Conservation (phyloP, 2,113 vertebrate species). For the Oplegnathus fasciatus region DNA sequence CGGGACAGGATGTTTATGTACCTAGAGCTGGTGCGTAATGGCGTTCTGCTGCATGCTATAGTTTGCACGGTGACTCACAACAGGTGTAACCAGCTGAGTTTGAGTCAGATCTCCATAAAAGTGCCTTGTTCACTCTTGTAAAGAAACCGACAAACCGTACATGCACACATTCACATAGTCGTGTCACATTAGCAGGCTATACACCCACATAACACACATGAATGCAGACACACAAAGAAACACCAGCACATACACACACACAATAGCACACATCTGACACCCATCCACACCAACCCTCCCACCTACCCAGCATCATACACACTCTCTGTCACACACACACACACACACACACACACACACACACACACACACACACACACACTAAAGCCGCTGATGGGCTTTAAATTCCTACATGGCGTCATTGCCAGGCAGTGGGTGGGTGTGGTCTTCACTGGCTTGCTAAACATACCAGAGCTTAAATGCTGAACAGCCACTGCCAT, state of each 20-base stretch:
- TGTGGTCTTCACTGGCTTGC: slow-evolving; percentile 66
- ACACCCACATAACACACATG: slow-evolving; percentile 19
- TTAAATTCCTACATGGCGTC: slow-evolving; percentile 49
- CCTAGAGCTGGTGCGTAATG: neutral
- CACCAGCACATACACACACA: neutral
- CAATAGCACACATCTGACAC: slow-evolving; percentile 17
- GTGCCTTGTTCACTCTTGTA: neutral
- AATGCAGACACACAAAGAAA: slow-evolving; percentile 24
- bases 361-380: slow-evolving; percentile 21
- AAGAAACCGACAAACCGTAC: neutral
- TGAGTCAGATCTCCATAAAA: slow-evolving; percentile 38
- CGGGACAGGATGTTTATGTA: slow-evolving; percentile 16
- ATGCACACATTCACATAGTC: neutral
- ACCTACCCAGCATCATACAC: neutral
- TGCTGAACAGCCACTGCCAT: slow-evolving; percentile 40
- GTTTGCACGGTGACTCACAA: slow-evolving; percentile 60
- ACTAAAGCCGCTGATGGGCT: slow-evolving; percentile 44
- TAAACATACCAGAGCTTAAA: slow-evolving; percentile 74
- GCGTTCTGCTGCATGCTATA: neutral
- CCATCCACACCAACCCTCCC: neutral
- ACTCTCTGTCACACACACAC: slow-evolving; percentile 17
- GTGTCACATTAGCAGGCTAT: neutral
- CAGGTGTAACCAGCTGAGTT: neutral
- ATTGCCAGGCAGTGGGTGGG: slow-evolving; percentile 69
- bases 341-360: too few species aligned